phyloP scores from a whole-genome alignment of 1,140 invertebrate species.

The Asbolus verrucosus region DNA sequence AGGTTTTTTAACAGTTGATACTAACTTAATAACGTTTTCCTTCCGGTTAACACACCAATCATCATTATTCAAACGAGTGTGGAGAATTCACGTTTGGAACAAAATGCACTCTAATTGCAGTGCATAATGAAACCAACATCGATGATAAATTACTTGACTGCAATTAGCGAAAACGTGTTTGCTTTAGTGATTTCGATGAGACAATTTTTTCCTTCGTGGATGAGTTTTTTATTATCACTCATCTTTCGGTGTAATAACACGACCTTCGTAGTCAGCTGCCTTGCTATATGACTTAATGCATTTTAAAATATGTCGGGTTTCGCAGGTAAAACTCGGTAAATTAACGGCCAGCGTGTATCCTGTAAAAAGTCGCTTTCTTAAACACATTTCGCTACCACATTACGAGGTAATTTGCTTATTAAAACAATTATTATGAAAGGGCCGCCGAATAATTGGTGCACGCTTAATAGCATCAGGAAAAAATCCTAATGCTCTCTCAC shows the following conservation, averaged over 20 bases:
- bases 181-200: slow-evolving; percentile 9
- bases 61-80: slow-evolving; percentile 31
- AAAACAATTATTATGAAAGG: slow-evolving; percentile 46
- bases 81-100: slow-evolving; percentile 30
- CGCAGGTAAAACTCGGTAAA: slow-evolving; percentile 49
- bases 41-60: slow-evolving; percentile 39
- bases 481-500: slow-evolving; percentile 38
- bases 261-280: slow-evolving; percentile 49
- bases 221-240: slow-evolving; percentile 36
- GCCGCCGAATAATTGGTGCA: slow-evolving; percentile 32
- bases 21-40: slow-evolving; percentile 6
- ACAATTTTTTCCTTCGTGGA: slow-evolving; percentile 37
- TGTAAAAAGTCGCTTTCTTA: slow-evolving; percentile 49
- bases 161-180: slow-evolving; percentile 15
- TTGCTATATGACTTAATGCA: slow-evolving; percentile 51
- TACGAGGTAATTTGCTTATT: slow-evolving; percentile 47
- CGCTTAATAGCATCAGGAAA: slow-evolving; percentile 31
- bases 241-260: slow-evolving; percentile 47
- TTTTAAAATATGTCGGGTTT: slow-evolving; percentile 52
- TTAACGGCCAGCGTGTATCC: slow-evolving; percentile 44
- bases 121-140: slow-evolving; percentile 23
- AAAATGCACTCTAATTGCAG: slow-evolving; percentile 13
- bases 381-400: slow-evolving; percentile 49
- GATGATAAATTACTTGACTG: slow-evolving; percentile 24
- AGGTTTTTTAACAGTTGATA: slow-evolving; percentile 5